These are phyloP conservation scores for Crotalus viridis DNA, from an alignment of 2,113 vertebrate genomes.

Conservation along the genomic window DNA sequence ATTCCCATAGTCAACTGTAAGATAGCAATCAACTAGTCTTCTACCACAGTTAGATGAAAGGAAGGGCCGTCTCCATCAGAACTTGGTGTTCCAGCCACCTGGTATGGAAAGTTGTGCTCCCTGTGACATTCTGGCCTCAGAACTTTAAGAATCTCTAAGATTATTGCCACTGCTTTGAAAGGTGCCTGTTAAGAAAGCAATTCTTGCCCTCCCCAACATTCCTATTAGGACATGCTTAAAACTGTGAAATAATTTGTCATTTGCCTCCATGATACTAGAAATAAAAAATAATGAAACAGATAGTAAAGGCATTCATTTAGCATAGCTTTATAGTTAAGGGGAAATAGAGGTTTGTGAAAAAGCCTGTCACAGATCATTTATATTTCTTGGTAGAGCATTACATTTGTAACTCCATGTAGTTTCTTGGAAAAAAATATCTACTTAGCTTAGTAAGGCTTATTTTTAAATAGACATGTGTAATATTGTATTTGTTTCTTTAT, in stretches of 20 bases:
- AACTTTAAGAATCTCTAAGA: neutral
- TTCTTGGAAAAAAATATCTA: neutral
- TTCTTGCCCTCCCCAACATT: neutral
- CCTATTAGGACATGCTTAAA: neutral
- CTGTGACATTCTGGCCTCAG: neutral
- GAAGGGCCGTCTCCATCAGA: neutral
- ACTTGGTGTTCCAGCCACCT: neutral
- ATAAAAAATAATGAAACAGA: neutral
- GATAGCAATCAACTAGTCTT: neutral
- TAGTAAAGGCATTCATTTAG: neutral
- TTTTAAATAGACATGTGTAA: neutral
- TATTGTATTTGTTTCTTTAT: neutral
- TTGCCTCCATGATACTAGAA: neutral
- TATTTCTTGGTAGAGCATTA: neutral
- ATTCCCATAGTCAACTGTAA: neutral
- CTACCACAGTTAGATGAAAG: neutral
- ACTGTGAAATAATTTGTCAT: neutral
- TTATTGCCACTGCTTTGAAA: neutral
- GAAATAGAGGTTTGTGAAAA: neutral
- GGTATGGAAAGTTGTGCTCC: neutral
- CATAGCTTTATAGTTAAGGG: neutral
- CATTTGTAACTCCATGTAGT: neutral
- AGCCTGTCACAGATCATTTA: neutral
- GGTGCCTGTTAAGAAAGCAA: neutral
- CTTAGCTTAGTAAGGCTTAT: neutral